Evolutionary conservation across 2,113 vertebrate species (phyloP), one percentile per base, ranked within the genome.

Genomic region (Sorex araneus): DNA sequence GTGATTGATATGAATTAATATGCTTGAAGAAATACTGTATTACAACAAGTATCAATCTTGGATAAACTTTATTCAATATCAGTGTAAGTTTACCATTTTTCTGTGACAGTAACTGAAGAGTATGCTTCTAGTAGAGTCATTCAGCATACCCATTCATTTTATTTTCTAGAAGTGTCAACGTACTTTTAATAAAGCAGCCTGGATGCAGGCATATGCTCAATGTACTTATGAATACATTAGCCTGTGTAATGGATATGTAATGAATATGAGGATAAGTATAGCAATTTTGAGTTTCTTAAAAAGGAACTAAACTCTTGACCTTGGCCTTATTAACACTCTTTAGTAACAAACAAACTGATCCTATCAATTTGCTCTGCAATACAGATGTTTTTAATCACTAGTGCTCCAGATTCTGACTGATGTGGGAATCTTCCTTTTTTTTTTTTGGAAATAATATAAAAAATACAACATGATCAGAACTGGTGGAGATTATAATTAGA

Each of bases 391-490:
- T 45, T 74, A 85, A n/a, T 86, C 66, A 43, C 23, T 40, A 67
- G 32, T 57, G 76, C 57, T 66, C 79, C 85, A 76, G 60, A 54
- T 79, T 94, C 71, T 18, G 88, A 94, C 15, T 70, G 79, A 93
- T 73, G 47, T 70, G 23, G 0, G 76, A 94, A 66, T 95, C 87
- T 74, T 91, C 81, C 60, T 70, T 18, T 95, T 95, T 18, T 95
- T 95, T 86, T 94, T 69, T 69, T 94, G 74, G 73, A 94, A 89
- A 96, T 94, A 50, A 64, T 89, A 63, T 66, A 47, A 84, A 91
- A 94, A 94, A 92, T 47, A 82, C 84, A 95, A 74, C 74, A 70
- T 89, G 74, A 82, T 94, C 64, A 57, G 64, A 77, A 90, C 45
- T 63, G 67, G 18, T 84, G 32, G 43, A 91, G 77, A 93, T 89